These are phyloP conservation scores for Pogoniulus pusillus DNA, from an alignment of 2,797 vertebrate species.

Conservation along the genomic window DNA sequence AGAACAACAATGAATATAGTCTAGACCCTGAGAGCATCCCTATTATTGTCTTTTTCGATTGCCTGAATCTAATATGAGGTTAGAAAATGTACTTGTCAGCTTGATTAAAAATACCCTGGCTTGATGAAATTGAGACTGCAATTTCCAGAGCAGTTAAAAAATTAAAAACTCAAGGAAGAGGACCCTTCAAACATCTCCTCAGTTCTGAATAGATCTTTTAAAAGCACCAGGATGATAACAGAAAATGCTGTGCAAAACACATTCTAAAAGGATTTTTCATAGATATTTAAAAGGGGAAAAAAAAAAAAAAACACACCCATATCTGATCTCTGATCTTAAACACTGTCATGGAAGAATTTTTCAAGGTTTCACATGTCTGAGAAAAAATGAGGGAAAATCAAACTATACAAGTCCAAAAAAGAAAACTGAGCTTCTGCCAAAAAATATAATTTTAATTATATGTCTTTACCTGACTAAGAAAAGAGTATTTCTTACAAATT, in stretches of 20 bases:
- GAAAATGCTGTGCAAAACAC: not conserved
- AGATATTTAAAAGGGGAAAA: not conserved
- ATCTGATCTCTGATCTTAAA: not conserved
- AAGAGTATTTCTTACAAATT: not conserved
- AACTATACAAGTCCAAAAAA: not conserved
- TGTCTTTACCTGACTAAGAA: not conserved
- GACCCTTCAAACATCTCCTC: not conserved
- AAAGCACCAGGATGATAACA: not conserved
- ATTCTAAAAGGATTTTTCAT: not conserved
- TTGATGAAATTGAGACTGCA: not conserved
- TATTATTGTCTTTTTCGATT: not conserved
- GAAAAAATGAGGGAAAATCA: not conserved
- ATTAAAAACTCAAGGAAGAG: not conserved
- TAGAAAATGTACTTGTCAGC: not conserved
- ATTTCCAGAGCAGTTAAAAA: not conserved
- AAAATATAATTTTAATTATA: too few species aligned
- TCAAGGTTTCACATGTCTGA: not conserved
- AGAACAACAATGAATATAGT: rapidly evolving
- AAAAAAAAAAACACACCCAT: too few species aligned
- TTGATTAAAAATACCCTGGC: not conserved
- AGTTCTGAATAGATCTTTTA: not conserved
- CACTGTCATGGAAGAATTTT: not conserved
- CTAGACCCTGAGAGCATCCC: not conserved
- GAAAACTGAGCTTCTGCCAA: not conserved
- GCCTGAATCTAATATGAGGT: not conserved